Conservation (phyloP, 2,888 invertebrate genomes). For the Drosophila niveifrons region DNA sequence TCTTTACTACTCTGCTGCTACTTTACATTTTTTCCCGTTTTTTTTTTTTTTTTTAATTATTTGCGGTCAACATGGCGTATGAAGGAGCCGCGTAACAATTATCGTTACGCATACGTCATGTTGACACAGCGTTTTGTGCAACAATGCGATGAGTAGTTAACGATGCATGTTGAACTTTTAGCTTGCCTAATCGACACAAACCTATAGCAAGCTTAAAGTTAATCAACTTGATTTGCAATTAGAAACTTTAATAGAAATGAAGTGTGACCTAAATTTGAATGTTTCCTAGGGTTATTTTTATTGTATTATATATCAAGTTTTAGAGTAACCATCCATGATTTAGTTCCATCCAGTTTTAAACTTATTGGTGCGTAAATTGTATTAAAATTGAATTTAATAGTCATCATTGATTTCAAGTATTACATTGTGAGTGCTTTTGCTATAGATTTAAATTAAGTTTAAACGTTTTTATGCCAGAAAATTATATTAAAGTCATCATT, state of each 20-base stretch:
- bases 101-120: constrained; percentile 66
- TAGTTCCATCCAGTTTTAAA: too few species aligned
- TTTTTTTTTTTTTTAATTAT: constrained; percentile 4
- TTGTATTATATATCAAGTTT: neutral
- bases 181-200: constrained; percentile 20
- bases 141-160: neutral
- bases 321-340: neutral
- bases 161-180: constrained; percentile 31
- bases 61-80: constrained; percentile 52
- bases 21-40: neutral
- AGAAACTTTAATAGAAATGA: neutral
- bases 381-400: too few species aligned
- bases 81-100: constrained; percentile 30
- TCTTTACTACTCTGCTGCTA: neutral
- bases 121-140: constrained; percentile 36
- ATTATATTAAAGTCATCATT: too few species aligned
- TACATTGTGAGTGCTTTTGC: too few species aligned
- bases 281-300: neutral
- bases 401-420: too few species aligned
- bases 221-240: constrained; percentile 6
- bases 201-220: neutral
- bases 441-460: too few species aligned
- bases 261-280: neutral
- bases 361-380: too few species aligned
- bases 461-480: too few species aligned